phyloP scores from a whole-genome alignment of 2,797 vertebrate species.

The Gephyroberyx darwinii region DNA sequence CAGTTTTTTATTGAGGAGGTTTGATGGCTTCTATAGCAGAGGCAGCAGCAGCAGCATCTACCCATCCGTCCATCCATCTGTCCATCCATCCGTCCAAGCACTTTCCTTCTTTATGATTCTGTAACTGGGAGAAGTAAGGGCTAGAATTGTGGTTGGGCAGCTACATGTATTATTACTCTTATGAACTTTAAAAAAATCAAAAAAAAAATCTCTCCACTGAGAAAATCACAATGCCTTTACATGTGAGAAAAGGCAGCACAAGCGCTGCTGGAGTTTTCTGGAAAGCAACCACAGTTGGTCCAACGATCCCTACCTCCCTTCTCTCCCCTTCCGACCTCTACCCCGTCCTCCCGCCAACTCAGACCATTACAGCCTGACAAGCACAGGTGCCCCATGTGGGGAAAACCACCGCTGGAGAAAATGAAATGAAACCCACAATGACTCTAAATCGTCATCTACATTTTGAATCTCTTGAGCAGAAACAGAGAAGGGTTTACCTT shows the following conservation, averaged over 20 bases:
- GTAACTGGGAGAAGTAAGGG: constrained; percentile 84
- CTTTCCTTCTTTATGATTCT: constrained; percentile 76
- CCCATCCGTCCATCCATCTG: constrained; percentile 23
- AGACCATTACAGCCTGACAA: constrained; percentile 74
- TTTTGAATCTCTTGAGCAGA: constrained; percentile 53
- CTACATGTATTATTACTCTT: constrained; percentile 78
- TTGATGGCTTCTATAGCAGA: constrained; percentile 49
- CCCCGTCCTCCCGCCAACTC: constrained; percentile 42
- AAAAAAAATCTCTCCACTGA: constrained; percentile 69
- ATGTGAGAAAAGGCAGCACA: constrained; percentile 66
- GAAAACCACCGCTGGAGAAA: constrained; percentile 55
- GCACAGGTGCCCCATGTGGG: constrained; percentile 69
- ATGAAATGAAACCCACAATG: constrained; percentile 22
- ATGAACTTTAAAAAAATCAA: constrained; percentile 62
- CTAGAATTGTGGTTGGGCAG: constrained; percentile 86
- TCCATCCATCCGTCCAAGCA: constrained; percentile 66
- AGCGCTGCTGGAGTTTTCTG: constrained; percentile 73
- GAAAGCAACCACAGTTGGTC: constrained; percentile 77
- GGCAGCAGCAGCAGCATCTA: constrained; percentile 48
- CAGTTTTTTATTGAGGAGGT: constrained; percentile 59
- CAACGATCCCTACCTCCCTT: constrained; percentile 67
- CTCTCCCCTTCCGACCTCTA: constrained; percentile 43
- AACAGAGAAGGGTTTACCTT: constrained; percentile 41
- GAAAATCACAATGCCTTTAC: constrained; percentile 83
- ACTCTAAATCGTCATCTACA: constrained; percentile 56